Evolutionary conservation across 2,113 vertebrate genomes (phyloP), one percentile per base, ranked within the genome.

Genomic region (Felis catus): DNA sequence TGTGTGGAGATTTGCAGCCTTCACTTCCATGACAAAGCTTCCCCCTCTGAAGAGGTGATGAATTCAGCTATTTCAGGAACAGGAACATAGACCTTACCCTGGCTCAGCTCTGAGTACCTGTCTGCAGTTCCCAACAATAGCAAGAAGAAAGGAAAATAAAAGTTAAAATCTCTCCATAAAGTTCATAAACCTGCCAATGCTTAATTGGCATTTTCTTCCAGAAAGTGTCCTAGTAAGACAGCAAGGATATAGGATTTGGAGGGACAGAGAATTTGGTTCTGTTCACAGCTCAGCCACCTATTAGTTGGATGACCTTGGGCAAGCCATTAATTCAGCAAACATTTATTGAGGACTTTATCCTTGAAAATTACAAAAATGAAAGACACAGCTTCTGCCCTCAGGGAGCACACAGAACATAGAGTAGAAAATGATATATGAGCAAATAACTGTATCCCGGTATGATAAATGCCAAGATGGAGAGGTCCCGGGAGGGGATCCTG

Each of bases 21-120:
- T 94, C 14, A 1, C 33, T 94, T 83, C 84, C 29, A 53, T 23
- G 8, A 55, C 78, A 89, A 71, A 89, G 53, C n/a, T 21, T 93
- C 48, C 51, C 31, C 33, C 80, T 95, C 18, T 55, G 29, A 80
- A 87, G 74, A 91, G 27, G 33, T 71, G 58, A 90, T 71, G 73
- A 68, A 63, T 79, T 94, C 39, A 66, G 51, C 53, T 94, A 55
- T 92, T 96, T 97, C 68, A 88, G 85, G 71, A 88, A n/a, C 53
- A 76, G 51, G 58, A 63, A 91, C 85, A 85, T 25, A 73, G 68
- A 48, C 48, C 81, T 94, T 85, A 85, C 81, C 31, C 81, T 15
- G 15, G n/a, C 51, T 96, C 58, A 36, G 41, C 55, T 95, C 61
- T 85, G 71, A 81, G 66, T 84, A 27, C 80, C 79, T 66, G 48